Conservation (phyloP, 1,140 invertebrate species). For the Eriosoma lanigerum region DNA sequence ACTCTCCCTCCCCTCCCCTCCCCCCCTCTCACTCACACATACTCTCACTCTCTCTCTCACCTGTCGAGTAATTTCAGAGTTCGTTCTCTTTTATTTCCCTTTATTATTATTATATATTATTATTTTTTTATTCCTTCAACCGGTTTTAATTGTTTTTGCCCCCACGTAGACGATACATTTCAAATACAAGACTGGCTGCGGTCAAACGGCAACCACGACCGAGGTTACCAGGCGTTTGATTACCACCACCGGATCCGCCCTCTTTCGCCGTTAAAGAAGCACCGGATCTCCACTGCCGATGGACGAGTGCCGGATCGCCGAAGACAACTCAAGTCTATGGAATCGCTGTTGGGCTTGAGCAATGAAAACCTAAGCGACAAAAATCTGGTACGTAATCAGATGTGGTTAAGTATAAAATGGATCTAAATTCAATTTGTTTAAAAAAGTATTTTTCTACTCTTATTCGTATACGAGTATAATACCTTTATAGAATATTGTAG, state of each 20-base stretch:
- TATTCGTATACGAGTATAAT: too few species aligned
- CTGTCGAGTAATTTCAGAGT: not conserved
- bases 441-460: too few species aligned
- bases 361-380: constrained; percentile 32
- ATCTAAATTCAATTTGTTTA: too few species aligned
- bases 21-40: not conserved
- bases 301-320: constrained; percentile 62
- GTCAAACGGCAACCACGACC: constrained; percentile 30
- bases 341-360: constrained; percentile 72
- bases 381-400: constrained; percentile 24
- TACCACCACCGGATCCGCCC: constrained; percentile 41
- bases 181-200: constrained; percentile 50
- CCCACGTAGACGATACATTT: constrained; percentile 41
- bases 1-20: not conserved
- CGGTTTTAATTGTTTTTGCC: constrained; percentile 48
- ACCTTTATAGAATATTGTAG: too few species aligned
- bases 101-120: not conserved
- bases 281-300: constrained; percentile 64
- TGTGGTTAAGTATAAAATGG: too few species aligned
- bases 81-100: not conserved
- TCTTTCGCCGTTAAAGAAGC: constrained; percentile 55
- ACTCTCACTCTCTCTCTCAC: not conserved
- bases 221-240: constrained; percentile 12
- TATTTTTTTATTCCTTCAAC: not conserved
- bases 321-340: constrained; percentile 78